These are phyloP conservation scores for Agrenia bidenticulata DNA, from an alignment of 2,888 invertebrate species.

Conservation along the genomic window DNA sequence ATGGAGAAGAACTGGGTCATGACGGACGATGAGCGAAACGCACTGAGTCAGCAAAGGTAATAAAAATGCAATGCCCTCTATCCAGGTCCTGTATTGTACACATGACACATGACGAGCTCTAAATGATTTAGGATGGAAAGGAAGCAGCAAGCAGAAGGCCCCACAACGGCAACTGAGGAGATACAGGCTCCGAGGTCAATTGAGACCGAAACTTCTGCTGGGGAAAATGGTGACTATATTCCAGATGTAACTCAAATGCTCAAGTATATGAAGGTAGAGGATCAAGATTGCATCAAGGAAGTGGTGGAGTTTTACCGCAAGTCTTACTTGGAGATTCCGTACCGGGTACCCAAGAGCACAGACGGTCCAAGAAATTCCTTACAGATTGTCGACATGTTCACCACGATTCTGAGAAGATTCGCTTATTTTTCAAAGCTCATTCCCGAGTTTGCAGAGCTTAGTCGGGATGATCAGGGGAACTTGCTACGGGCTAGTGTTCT, in stretches of 20 bases:
- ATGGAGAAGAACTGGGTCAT: constrained; percentile 58
- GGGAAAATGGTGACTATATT: constrained; percentile 29
- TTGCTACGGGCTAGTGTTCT: constrained; percentile 56
- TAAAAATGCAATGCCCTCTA: no score
- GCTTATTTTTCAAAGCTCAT: constrained; percentile 54
- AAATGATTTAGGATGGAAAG: constrained; percentile 54
- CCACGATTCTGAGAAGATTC: constrained; percentile 54
- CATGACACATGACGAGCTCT: no score
- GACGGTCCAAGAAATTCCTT: constrained; percentile 39
- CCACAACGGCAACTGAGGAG: constrained; percentile 11
- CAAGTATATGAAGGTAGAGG: constrained; percentile 48
- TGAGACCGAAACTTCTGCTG: constrained; percentile 21
- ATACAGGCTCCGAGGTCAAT: constrained; percentile 25
- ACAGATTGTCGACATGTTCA: constrained; percentile 55
- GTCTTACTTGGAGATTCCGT: constrained; percentile 53
- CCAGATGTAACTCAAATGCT: constrained; percentile 49
- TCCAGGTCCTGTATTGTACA: no score
- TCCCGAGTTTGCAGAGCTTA: constrained; percentile 53
- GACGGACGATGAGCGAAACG: constrained; percentile 55
- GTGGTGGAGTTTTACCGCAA: constrained; percentile 53
- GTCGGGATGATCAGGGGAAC: constrained; percentile 53
- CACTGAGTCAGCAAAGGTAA: constrained; percentile 53
- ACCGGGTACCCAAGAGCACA: constrained; percentile 36
- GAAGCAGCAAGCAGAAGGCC: constrained; percentile 44
- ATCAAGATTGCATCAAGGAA: constrained; percentile 52